These are phyloP conservation scores for Cisticola juncidis DNA, from an alignment of 2,113 vertebrate genomes.

Conservation along the genomic window DNA sequence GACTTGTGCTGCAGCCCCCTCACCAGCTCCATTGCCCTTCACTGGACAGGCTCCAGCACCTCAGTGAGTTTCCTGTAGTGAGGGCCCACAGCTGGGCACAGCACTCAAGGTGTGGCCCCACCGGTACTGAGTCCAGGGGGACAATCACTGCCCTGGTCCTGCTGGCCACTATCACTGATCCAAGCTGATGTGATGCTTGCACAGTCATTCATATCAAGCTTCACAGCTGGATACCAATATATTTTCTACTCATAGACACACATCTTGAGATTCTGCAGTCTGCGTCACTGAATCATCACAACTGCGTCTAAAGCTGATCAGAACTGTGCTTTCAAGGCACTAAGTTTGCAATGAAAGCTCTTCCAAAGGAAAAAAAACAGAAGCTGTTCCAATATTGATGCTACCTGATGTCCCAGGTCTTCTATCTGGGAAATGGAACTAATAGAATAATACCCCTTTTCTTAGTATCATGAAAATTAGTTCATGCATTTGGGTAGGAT, in stretches of 20 bases:
- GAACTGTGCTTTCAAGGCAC: not conserved
- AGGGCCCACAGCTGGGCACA: not conserved
- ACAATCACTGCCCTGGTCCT: not conserved
- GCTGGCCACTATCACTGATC: not conserved
- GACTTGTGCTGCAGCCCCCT: not conserved
- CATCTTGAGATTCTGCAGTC: not conserved
- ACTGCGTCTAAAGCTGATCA: not conserved
- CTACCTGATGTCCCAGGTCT: not conserved
- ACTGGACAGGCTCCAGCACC: not conserved
- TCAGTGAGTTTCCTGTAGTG: accelerated
- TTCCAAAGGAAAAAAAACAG: not conserved
- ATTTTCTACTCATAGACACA: not conserved
- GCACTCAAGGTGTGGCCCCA: accelerated
- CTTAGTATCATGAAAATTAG: not conserved
- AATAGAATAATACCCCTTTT: not conserved
- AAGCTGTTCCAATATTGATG: not conserved
- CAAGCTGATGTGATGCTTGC: not conserved
- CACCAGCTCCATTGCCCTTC: not conserved
- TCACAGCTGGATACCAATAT: not conserved
- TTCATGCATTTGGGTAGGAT: not conserved
- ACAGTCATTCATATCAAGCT: not conserved
- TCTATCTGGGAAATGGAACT: not conserved
- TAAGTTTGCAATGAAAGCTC: not conserved
- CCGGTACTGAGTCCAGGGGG: accelerated
- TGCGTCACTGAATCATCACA: not conserved